Base-by-base conservation (phyloP, 2,113 vertebrate genomes). In the Callopanchax toddi region DNA sequence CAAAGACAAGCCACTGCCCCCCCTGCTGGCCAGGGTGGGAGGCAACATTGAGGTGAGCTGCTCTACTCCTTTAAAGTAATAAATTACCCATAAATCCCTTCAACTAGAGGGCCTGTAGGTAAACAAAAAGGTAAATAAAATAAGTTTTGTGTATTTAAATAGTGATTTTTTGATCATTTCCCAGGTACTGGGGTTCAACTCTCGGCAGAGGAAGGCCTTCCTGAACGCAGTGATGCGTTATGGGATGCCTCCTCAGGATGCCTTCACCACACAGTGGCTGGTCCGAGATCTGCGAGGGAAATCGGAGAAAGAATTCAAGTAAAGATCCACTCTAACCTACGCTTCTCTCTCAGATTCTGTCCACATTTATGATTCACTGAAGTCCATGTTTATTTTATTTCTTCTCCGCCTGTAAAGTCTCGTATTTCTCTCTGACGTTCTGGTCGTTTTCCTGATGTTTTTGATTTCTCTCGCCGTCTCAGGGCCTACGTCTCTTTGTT, bases 221-320 rank as follows among this genome's bases (percentile, higher is more conserved):
- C 92, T 99, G 75, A 99, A 99, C n/a, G 97, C 96, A 4, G 98
- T 99, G 81, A 98, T 99, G 96, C 96, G 97, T 70, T 99, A 98
- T n/a, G 97, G 97, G 66, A 99, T 99, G 97, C 97, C 97, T 0
- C 97, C 97, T 1, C 97, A 99, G 79, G 97, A 99, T 58, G 97
- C 96, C 68, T 99, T 99, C 82, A 98, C 96, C 65, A 98, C 96
- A 25, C 97, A 99, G 80, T 98, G 97, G 97, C 93, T 99, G 69
- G 97, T 99, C 75, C 86, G 97, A 52, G 97, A 99, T 82, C 92
- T 98, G 46, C 95, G 97, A 56, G 97, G 97, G 79, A 99, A 99
- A 60, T 97, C 96, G 13, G 97, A 99, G 86, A 98, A 97, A 32
- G 97, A 99, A 79, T 99, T 99, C 88, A 98, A 98, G 97, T 99